These are phyloP conservation scores for Microtus agrestis DNA, from an alignment of 2,797 vertebrate genomes.

Conservation along the genomic window DNA sequence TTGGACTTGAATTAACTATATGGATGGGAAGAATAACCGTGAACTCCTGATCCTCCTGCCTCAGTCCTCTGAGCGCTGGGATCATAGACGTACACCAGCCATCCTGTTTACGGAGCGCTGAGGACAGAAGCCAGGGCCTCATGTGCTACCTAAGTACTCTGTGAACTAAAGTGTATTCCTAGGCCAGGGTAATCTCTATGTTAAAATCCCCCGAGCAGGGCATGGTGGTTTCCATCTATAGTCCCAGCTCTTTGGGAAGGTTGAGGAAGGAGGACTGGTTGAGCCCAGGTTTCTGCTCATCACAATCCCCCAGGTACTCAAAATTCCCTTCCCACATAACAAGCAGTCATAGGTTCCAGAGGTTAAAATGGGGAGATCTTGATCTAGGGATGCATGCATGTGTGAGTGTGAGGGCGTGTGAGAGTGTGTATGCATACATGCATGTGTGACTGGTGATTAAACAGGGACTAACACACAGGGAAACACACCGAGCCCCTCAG, in stretches of 20 bases:
- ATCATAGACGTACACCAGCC: neutral
- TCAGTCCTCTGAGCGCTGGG: neutral
- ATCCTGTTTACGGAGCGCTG: neutral
- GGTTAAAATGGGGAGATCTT: neutral
- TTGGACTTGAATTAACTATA: neutral
- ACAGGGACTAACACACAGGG: neutral
- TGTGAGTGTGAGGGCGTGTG: neutral
- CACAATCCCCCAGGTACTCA: neutral
- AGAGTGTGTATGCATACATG: neutral
- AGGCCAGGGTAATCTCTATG: neutral
- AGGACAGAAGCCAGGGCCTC: neutral
- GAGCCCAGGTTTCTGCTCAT: neutral
- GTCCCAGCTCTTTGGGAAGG: neutral
- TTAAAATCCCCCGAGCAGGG: neutral
- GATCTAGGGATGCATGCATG: neutral
- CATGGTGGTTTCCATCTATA: too few species aligned
- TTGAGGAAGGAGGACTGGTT: neutral
- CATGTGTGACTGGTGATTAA: neutral
- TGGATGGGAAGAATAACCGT: neutral
- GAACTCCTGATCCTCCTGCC: neutral
- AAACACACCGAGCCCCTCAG: neutral
- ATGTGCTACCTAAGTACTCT: neutral
- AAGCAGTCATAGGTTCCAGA: neutral
- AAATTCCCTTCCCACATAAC: conserved; percentile 18
- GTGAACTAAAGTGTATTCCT: neutral